Percentiles rank a stretch among this genome's conserved stretches.
Evolutionary conservation across 2,888 invertebrate genomes (phyloP).

Genomic region (Drosophila meridiana): DNA sequence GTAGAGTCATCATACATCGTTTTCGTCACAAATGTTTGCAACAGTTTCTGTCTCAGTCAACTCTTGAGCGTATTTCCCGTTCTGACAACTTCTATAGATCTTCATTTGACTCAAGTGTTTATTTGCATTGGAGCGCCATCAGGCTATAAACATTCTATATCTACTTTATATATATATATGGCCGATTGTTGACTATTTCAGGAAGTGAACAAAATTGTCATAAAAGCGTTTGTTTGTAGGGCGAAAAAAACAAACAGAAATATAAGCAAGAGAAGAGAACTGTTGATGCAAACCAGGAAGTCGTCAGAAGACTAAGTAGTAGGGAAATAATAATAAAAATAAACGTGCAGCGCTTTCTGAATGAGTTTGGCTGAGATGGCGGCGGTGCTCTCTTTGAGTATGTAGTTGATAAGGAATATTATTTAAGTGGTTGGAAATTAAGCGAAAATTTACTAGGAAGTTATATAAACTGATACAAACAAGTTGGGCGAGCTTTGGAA

Average conservation of each 20-base stretch:
- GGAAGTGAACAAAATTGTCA: slow-evolving; percentile 39
- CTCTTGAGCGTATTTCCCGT: slow-evolving; percentile 27
- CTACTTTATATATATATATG: not conserved
- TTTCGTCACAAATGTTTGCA: not conserved
- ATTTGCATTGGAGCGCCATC: slow-evolving; percentile 51
- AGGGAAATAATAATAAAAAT: slow-evolving; percentile 2
- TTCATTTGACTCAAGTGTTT: slow-evolving; percentile 56
- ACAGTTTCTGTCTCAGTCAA: not conserved
- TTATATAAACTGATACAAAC: not conserved
- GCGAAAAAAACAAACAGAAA: slow-evolving; percentile 12
- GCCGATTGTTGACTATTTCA: slow-evolving; percentile 28
- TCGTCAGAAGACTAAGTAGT: slow-evolving; percentile 23
- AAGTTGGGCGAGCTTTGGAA: not conserved
- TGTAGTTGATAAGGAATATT: not conserved
- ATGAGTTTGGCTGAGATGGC: not conserved
- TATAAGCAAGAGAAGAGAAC: slow-evolving; percentile 17
- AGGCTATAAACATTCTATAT: not conserved
- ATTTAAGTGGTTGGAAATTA: not conserved
- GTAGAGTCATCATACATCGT: not conserved
- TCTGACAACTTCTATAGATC: slow-evolving; percentile 33
- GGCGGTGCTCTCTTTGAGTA: not conserved
- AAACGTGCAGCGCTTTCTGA: slow-evolving; percentile 2
- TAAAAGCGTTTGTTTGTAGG: slow-evolving; percentile 35
- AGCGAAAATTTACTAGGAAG: not conserved
- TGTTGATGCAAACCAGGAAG: slow-evolving; percentile 28